Evolutionary conservation across 2,888 invertebrate genomes (phyloP).

Genomic region (Eupithecia tripunctaria): DNA sequence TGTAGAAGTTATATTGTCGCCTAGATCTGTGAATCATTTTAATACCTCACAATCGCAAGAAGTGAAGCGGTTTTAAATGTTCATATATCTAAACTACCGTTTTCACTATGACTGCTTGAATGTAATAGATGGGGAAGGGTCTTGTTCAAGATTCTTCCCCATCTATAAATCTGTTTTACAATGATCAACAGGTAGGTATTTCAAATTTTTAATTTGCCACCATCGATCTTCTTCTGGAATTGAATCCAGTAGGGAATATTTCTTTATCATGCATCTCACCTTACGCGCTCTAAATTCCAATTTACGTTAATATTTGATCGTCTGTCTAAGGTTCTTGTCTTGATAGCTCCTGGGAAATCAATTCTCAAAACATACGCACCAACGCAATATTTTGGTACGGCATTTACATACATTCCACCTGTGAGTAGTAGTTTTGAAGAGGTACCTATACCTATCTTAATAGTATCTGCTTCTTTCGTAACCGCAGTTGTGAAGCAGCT

Average conservation of each 20-base stretch:
- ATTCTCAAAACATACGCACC: not conserved
- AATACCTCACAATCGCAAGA: not conserved
- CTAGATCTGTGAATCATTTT: not conserved
- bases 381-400: not conserved
- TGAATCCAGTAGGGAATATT: not conserved
- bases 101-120: not conserved
- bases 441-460: constrained; percentile 5
- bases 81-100: not conserved
- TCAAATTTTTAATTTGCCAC: not conserved
- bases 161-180: too few relatives aligned
- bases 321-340: not conserved
- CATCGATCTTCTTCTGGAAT: not conserved
- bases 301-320: not conserved
- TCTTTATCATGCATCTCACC: not conserved
- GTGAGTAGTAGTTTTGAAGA: not conserved
- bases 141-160: not conserved
- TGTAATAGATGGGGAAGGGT: not conserved
- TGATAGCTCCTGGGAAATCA: not conserved
- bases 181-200: not conserved
- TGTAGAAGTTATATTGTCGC: not conserved
- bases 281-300: not conserved
- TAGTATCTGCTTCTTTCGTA: constrained; percentile 20
- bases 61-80: not conserved
- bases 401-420: not conserved
- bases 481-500: constrained; percentile 12